phyloP scores from a whole-genome alignment of 2,113 vertebrate species.

The Carassius gibelio region DNA sequence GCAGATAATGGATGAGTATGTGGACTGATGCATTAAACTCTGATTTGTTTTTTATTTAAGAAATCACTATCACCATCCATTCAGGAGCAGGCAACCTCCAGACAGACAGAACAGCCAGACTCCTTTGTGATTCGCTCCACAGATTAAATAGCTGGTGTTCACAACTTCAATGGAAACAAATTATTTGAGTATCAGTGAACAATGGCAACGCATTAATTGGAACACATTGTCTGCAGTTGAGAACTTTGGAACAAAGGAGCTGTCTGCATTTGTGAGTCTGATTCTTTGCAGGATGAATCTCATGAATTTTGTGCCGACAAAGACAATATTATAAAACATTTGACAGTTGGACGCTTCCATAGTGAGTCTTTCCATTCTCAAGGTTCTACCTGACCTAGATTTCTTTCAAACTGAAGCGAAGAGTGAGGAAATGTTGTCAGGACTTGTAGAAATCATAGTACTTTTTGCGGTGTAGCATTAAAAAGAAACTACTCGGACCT shows the following conservation, averaged over 20 bases:
- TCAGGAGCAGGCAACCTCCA: not conserved
- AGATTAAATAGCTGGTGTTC: slow-evolving; percentile 15
- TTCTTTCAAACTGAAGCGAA: slow-evolving; percentile 54
- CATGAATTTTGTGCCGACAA: slow-evolving; percentile 33
- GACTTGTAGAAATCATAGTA: slow-evolving; percentile 52
- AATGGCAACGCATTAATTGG: slow-evolving; percentile 30
- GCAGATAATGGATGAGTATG: not conserved
- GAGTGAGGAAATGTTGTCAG: slow-evolving; percentile 49
- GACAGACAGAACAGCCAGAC: not conserved
- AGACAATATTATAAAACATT: slow-evolving; percentile 13
- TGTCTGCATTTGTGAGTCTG: slow-evolving; percentile 41
- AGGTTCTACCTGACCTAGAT: slow-evolving; percentile 55
- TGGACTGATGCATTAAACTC: not conserved
- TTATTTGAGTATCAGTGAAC: slow-evolving; percentile 7
- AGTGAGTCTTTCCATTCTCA: slow-evolving; percentile 10
- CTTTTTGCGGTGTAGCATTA: not conserved
- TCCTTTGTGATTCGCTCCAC: slow-evolving; percentile 20
- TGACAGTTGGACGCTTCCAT: slow-evolving; percentile 36
- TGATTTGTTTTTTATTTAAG: not conserved
- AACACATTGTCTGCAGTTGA: slow-evolving; percentile 41
- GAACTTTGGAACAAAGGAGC: slow-evolving; percentile 50
- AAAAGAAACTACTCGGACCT: not conserved
- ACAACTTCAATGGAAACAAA: slow-evolving; percentile 22
- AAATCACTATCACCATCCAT: not conserved
- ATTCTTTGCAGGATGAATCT: slow-evolving; percentile 54